Percentiles rank a stretch among this genome's conserved stretches.
Conservation (phyloP, 2,888 invertebrate species). For the Eupithecia centaureata region DNA sequence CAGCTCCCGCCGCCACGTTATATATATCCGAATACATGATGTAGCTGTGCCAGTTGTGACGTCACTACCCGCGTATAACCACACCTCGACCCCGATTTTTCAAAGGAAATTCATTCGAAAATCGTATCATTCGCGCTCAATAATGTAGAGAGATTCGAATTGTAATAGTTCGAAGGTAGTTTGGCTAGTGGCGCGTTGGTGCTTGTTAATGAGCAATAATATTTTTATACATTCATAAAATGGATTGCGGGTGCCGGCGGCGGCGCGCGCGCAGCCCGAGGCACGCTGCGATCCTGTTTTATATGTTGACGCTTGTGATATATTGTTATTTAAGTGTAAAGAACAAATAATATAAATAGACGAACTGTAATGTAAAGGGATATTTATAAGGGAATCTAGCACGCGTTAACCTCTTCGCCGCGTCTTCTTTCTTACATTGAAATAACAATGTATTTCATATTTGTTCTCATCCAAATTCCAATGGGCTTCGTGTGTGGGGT, state of each 20-base stretch:
- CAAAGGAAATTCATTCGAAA: constrained; percentile 57
- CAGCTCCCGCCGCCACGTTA: constrained; percentile 38
- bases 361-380: constrained; percentile 69
- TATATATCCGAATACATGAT: constrained; percentile 76
- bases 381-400: constrained; percentile 70
- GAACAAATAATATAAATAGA: constrained; percentile 76
- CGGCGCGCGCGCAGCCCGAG: constrained; percentile 23
- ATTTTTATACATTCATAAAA: constrained; percentile 83
- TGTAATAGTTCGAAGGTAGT: constrained; percentile 55
- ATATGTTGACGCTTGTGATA: constrained; percentile 83
- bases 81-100: constrained; percentile 47
- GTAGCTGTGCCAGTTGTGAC: constrained; percentile 79
- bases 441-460: constrained; percentile 81
- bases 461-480: constrained; percentile 83
- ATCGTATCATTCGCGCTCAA: constrained; percentile 75
- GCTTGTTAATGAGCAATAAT: constrained; percentile 84
- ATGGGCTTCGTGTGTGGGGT: constrained; percentile 48
- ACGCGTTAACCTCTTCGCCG: constrained; percentile 71
- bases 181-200: constrained; percentile 82
- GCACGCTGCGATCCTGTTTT: constrained; percentile 51
- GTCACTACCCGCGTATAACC: constrained; percentile 58
- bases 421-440: constrained; percentile 76
- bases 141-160: constrained; percentile 74
- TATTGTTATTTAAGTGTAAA: constrained; percentile 84
- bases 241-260: constrained; percentile 58